A percentile compares a stretch with the other conserved stretches of the same genome.
Evolutionary conservation across 2,113 vertebrate species (phyloP).

Genomic region (Psephotus haematonotus): DNA sequence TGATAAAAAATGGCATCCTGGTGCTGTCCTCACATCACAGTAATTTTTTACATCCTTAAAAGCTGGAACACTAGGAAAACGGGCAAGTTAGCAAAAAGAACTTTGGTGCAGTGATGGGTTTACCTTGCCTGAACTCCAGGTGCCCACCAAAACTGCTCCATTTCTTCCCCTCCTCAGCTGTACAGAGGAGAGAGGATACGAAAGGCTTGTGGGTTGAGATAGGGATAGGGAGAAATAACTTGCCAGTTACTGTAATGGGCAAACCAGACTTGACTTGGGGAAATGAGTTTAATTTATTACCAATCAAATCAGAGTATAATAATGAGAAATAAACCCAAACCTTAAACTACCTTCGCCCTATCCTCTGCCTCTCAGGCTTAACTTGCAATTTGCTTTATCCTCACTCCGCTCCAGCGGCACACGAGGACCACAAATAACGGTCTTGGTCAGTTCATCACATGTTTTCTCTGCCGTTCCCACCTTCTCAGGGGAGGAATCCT

Average conservation of each 20-base stretch:
- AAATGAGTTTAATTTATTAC: not conserved
- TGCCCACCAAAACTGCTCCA: not conserved
- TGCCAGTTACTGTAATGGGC: not conserved
- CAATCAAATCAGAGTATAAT: not conserved
- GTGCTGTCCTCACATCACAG: rapidly evolving
- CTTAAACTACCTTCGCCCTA: not conserved
- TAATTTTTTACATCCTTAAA: not conserved
- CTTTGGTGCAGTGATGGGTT: not conserved
- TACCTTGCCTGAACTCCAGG: not conserved
- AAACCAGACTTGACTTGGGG: not conserved
- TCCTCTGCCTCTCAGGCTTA: not conserved
- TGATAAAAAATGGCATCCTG: not conserved
- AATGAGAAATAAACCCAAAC: not conserved
- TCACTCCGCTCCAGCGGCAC: too few relatives aligned
- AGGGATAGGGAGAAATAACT: not conserved
- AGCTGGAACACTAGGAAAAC: not conserved
- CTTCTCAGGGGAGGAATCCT: not conserved
- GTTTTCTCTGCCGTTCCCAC: not conserved
- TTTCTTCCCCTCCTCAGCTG: not conserved
- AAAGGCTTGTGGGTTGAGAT: not conserved
- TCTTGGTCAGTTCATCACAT: too few relatives aligned
- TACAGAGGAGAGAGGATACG: not conserved
- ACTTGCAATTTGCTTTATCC: not conserved
- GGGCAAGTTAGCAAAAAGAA: not conserved
- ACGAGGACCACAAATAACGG: not conserved